Evolutionary conservation across 2,888 invertebrate species (phyloP), one percentile per base, ranked within the genome.

Genomic region (Drosophila affinis): DNA sequence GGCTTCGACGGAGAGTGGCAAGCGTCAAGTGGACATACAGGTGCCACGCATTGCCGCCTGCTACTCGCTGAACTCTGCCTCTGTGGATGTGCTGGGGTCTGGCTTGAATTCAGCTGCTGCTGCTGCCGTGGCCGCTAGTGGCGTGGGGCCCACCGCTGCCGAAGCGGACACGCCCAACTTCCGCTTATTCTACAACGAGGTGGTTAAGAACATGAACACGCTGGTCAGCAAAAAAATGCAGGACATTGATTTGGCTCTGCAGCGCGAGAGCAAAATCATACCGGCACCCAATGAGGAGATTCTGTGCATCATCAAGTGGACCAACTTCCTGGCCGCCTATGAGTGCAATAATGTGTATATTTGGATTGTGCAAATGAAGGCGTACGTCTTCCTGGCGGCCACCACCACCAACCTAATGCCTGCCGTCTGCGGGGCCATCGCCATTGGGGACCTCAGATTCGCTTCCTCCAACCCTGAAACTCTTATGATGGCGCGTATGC

Each of bases 141-240:
- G 39, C 34, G 51, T 12, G 14, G 53, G 34, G 2, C 45, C 39
- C 1, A 39, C 10, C 21, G 3, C 29, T 12, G 45, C 48, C 12
- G 46, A 39, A 10, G 61, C 60, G 27, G 67, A 78, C 4, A 32
- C 74, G 0, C 21, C 47, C 0, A 34, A 59, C 9, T 78, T 88
- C 18, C 79, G 76, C 5, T 78, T 83, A 32, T 81, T 88, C 52
- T 91, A 89, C 67, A 83, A 88, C 39, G 87, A 80, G 34, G 90
- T 91, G 1, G 91, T 91, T 3, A 85, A 86, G 44, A 90, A 90
- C 52, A 91, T 91, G 91, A 91, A 91, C 52, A 81, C 78, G 2
- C 81, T 91, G 62, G 91, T 91, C 5, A 91, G 91, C 73, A 90
- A 90, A 53, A 91, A 91, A 62, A 91, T 91, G 91, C 90, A 91